Evolutionary conservation across 2,797 vertebrate genomes (phyloP).

Genomic region (Sebastiscus tertius): DNA sequence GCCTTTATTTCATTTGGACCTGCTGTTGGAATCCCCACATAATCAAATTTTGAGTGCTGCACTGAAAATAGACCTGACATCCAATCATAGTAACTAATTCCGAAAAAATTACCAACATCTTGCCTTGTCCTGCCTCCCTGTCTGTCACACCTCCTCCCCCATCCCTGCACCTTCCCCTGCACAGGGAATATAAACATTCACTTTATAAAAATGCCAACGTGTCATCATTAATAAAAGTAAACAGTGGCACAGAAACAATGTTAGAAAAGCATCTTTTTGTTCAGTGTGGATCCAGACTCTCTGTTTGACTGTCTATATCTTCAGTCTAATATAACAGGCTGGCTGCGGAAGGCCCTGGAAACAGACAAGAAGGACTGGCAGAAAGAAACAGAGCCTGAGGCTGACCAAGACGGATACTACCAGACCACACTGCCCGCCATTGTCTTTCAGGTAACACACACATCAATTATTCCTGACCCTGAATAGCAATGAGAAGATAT

Average conservation of each 20-base stretch:
- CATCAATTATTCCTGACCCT: not conserved
- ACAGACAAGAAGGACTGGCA: constrained; percentile 98
- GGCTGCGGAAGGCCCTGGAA: constrained; percentile 96
- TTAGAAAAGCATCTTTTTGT: not conserved
- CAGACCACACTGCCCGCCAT: constrained; percentile 97
- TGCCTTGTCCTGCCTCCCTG: not conserved
- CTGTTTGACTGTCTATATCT: not conserved
- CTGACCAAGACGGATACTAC: constrained; percentile 96
- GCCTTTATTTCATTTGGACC: not conserved
- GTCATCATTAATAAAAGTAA: not conserved
- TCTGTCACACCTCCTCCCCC: not conserved
- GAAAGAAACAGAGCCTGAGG: constrained; percentile 94
- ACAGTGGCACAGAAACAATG: not conserved
- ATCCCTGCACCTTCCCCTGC: not conserved
- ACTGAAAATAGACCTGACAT: not conserved
- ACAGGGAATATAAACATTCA: not conserved
- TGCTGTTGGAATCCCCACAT: not conserved
- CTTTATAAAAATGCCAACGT: not conserved
- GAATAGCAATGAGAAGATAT: not conserved
- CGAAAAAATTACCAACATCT: not conserved
- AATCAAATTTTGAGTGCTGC: not conserved
- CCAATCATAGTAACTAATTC: not conserved
- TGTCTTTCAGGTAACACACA: constrained; percentile 90
- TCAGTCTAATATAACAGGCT: constrained; percentile 97
- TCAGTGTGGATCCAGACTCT: not conserved